phyloP scores from a whole-genome alignment of 2,113 vertebrate species.

The Boulengeromyrus knoepffleri region DNA sequence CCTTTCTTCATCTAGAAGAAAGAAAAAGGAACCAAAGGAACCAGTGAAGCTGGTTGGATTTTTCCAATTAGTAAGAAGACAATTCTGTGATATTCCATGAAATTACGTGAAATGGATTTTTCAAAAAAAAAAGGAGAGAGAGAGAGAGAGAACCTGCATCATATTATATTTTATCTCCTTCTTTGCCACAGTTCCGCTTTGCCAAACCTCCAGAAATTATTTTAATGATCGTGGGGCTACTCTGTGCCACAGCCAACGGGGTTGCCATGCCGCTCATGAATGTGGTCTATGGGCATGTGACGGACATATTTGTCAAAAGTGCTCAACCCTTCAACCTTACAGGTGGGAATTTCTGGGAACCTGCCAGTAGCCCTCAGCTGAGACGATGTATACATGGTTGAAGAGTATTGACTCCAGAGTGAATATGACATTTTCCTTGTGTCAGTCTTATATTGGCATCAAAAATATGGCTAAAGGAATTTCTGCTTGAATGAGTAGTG shows the following conservation, averaged over 20 bases:
- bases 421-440: not conserved
- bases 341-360: constrained; percentile 26
- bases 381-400: not conserved
- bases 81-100: not conserved
- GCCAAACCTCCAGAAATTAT: constrained; percentile 34
- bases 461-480: not conserved
- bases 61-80: constrained; percentile 38
- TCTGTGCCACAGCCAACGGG: constrained; percentile 38
- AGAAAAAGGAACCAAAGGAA: not conserved
- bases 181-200: constrained; percentile 34
- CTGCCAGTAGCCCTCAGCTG: not conserved
- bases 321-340: constrained; percentile 27
- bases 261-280: constrained; percentile 33
- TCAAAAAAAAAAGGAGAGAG: not conserved
- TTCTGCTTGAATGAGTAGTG: not conserved
- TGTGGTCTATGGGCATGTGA: constrained; percentile 44
- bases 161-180: not conserved
- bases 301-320: constrained; percentile 45
- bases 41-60: constrained; percentile 17
- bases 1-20: not conserved
- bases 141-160: not conserved
- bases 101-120: not conserved
- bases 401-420: not conserved
- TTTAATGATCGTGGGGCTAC: constrained; percentile 39
- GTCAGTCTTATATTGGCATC: not conserved